Base-by-base conservation (phyloP, 2,888 invertebrate genomes). In the Nysson spinosus region DNA sequence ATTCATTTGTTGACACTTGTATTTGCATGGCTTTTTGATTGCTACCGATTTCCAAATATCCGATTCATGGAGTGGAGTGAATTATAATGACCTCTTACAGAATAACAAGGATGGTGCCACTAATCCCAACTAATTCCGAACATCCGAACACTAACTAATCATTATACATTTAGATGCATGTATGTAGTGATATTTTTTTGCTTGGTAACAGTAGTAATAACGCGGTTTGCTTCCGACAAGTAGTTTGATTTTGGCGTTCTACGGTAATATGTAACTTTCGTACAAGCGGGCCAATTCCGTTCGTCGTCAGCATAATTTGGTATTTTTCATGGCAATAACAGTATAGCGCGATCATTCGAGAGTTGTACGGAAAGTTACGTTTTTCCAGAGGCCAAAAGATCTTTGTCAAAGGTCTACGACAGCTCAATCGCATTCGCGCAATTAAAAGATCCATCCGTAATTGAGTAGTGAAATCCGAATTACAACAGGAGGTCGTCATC, bases 401-500 rank as follows among this genome's bases (percentile, higher is more conserved):
- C 26, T n/a, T 34, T 3, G 1, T 9, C 42, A 40, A 24, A 37
- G n/a, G n/a, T n/a, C n/a, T n/a, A n/a, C n/a, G n/a, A n/a, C n/a
- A n/a, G n/a, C n/a, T n/a, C n/a, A n/a, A n/a, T n/a, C n/a, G n/a
- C n/a, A 57, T 3, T 32, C 26, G 9, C 11, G 6, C 19, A 7
- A 40, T 32, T 22, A 43, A n/a, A n/a, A 55, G 22, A 9, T 43
- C 32, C 11, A 30, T 42, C 62, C 22, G 19, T 20, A 46, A 72
- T 62, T 50, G 51, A 75, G 39, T 50, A 22, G 65, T 62, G 32
- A 58, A 60, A 67, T 67, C 24, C 51, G 74, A 70, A 77, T 79
- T 71, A 64, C 67, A 74, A 74, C 82, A 83, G 79, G 80, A 78
- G 61, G 32, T 74, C 67, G 54, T 54, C 60, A 51, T 72, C 76